Evolutionary conservation across 1,140 invertebrate species (phyloP).

Genomic region (Drosophila leontia): DNA sequence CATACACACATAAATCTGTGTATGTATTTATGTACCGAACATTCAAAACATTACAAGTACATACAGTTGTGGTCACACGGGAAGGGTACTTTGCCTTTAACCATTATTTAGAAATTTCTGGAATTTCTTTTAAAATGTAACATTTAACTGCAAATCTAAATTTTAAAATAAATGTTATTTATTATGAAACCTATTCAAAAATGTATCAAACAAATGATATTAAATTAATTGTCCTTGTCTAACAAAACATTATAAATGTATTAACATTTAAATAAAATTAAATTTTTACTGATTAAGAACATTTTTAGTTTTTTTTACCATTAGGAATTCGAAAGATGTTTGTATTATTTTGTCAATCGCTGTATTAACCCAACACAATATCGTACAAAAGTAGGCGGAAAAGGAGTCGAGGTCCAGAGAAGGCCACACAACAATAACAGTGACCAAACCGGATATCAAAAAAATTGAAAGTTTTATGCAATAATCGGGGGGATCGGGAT

Average conservation of each 20-base stretch:
- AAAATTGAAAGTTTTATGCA: conserved; percentile 79
- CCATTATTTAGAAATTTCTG: neutral
- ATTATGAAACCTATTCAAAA: no score
- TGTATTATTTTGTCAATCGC: neutral
- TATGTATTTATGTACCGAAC: conserved; percentile 3
- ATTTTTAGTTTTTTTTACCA: neutral
- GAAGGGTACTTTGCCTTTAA: neutral
- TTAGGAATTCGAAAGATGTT: neutral
- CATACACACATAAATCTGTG: conserved; percentile 1
- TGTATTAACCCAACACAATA: conserved; percentile 20
- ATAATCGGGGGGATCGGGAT: conserved; percentile 22
- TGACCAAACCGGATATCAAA: conserved; percentile 71
- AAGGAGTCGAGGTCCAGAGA: conserved; percentile 42
- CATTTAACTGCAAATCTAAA: neutral
- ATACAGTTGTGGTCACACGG: conserved; percentile 11
- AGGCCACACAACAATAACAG: conserved; percentile 41
- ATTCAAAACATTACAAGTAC: conserved; percentile 29
- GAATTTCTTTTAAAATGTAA: neutral
- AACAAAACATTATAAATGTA: no score
- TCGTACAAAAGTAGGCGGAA: conserved; percentile 17
- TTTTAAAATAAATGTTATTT: neutral
- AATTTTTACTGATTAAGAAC: no score
- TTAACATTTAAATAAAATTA: no score
- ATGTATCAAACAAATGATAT: no score
- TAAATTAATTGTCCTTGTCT: no score